Evolutionary conservation across 2,113 vertebrate species (phyloP), one percentile per base, ranked within the genome.

Genomic region (Callionymus lyra): DNA sequence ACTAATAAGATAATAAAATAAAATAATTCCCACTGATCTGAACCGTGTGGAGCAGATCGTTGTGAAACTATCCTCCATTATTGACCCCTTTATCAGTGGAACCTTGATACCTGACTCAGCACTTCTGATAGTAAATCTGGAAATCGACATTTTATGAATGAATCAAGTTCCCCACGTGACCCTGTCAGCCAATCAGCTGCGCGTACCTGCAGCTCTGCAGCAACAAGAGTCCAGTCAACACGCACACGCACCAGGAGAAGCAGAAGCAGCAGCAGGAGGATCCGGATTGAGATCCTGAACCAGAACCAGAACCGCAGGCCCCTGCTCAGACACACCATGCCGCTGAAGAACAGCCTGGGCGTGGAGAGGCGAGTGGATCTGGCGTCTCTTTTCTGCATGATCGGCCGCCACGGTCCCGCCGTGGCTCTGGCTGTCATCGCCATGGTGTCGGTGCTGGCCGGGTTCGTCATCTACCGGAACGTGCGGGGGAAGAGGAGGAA

Each of bases 341-440:
- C 53, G 31, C 50, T 31, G 38, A 58, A 19, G 35, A 46, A 10
- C 56, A 38, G 55, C 19, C 70, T 70, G 19, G 50, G 58, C 1
- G 41, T 54, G 57, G 76, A 77, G 18, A 56, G 66, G 31, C 70
- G 70, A 38, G 37, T 59, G 38, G 80, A 82, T 15, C 49, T 80
- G 70, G 69, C 70, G 2, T 68, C 74, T n/a, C 38, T 82, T 35
- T 76, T 83, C 65, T 77, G 73, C 59, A 44, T 77, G 74, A 70
- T 80, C 34, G 71, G 63, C 1, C 68, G 71, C 0, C 76, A 76
- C 48, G 79, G 76, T 11, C 71, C 76, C 19, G 68, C 75, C 31
- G 70, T 84, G 59, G 68, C 55, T 14, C 41, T 83, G 44, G 72
- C 62, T 1, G 41, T 78, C 6, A 45, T 80, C 6, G 74, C 70